Base-by-base conservation (phyloP, 2,888 invertebrate species). In the Nebria salina region DNA sequence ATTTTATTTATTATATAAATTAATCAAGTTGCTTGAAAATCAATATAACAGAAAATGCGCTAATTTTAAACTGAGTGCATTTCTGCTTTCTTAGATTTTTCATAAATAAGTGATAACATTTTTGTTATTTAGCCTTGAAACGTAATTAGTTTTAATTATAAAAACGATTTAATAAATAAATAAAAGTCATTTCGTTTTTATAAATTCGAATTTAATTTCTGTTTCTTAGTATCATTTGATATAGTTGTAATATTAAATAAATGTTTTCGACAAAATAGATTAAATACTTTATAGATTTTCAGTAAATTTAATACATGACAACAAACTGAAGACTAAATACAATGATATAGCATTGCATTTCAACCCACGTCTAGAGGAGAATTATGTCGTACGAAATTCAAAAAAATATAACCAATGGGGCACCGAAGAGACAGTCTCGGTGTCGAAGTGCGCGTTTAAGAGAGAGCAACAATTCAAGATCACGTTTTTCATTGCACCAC, bases 351-450 rank as follows among this genome's bases (percentile, higher is more conserved):
- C 94, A 0, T 90, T 96, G 64, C 96, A 96, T 87, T 92, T 97
- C 85, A 96, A 96, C 89, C 95, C 95, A 7, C 93, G 96, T 15
- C 89, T 96, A 84, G 94, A 94, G 81, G 93, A 95, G 86, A 92
- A 92, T 82, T 95, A 94, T 86, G 93, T 96, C 66, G 96, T 96
- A 0, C 90, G 96, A 83, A 96, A 96, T 87, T 91, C 93, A 2
- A 91, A 92, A 79, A 87, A 92, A 13, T 92, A 92, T 84, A 93
- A 92, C 77, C 89, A 90, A 75, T 97, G 96, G 96, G 94, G 94
- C 0, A 86, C 88, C 0, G 96, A 96, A 86, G 96, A 96, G 86
- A 94, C 94, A n/a, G 93, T 87, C 83, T 92, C 85, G 86, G 65
- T 20, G 20, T 42, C 26, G 2, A 64, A 65, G 82, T 92, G 92